These are phyloP conservation scores for Bradypodion ventrale DNA, from an alignment of 2,797 vertebrate species.

Conservation along the genomic window DNA sequence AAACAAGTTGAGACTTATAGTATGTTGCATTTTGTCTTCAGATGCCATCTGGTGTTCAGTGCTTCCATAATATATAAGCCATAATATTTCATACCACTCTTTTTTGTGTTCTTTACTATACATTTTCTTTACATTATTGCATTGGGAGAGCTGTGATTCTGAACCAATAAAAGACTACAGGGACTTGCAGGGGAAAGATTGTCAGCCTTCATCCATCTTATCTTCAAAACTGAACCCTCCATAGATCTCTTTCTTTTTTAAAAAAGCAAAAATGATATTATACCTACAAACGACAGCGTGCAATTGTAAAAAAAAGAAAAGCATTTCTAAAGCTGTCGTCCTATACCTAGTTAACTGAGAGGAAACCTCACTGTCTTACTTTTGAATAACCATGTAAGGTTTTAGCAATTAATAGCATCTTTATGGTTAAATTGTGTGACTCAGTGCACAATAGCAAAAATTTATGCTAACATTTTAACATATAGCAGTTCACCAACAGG, in stretches of 20 bases:
- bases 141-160: neutral
- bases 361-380: neutral
- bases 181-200: neutral
- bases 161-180: neutral
- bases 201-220: neutral
- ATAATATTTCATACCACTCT: neutral
- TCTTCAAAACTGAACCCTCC: neutral
- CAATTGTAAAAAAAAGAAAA: no score
- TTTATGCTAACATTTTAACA: no score
- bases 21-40: neutral
- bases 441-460: no score
- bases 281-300: neutral
- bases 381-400: no score
- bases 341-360: neutral
- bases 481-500: no score
- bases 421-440: no score
- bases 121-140: neutral
- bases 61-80: neutral
- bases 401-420: no score
- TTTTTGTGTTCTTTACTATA: neutral
- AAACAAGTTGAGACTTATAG: rapidly evolving
- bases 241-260: neutral
- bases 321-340: neutral
- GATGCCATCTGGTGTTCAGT: constrained; percentile 45
- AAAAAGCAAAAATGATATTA: neutral